A percentile compares a stretch with the other conserved stretches of the same genome.
Evolutionary conservation across 2,113 vertebrate genomes (phyloP).

Genomic region (Cercocebus atys): DNA sequence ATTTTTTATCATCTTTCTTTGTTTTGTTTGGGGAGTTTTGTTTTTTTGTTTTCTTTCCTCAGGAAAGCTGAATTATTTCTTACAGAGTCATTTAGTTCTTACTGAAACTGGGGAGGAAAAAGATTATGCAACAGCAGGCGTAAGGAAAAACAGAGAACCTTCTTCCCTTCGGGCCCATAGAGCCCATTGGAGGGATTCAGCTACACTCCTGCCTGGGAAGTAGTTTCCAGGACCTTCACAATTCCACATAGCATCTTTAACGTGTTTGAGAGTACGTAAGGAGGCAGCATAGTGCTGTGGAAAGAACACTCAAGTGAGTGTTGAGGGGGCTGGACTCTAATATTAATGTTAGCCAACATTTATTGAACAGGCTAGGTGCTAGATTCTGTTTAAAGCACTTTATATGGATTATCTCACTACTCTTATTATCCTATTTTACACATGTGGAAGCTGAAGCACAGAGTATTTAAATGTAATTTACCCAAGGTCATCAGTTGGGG

Average conservation of each 20-base stretch:
- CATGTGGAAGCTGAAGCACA: not conserved
- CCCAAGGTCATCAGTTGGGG: not conserved
- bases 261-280: not conserved
- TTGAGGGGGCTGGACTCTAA: not conserved
- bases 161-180: not conserved
- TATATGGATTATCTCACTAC: not conserved
- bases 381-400: conserved; percentile 14
- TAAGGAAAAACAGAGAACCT: not conserved
- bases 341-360: not conserved
- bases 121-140: not conserved
- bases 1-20: not conserved
- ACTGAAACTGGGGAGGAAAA: not conserved
- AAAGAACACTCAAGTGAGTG: not conserved
- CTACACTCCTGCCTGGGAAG: not conserved
- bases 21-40: not conserved
- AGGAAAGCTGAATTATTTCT: conserved; percentile 1
- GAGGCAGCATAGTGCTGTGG: not conserved
- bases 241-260: not conserved
- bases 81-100: conserved; percentile 3
- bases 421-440: not conserved
- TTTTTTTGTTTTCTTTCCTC: not conserved
- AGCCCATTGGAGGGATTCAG: not conserved
- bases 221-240: not conserved
- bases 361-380: not conserved
- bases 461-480: not conserved